Percentiles rank a stretch among this genome's conserved stretches.
Evolutionary conservation across 2,113 vertebrate genomes (phyloP).

Genomic region (Corvus hawaiiensis): DNA sequence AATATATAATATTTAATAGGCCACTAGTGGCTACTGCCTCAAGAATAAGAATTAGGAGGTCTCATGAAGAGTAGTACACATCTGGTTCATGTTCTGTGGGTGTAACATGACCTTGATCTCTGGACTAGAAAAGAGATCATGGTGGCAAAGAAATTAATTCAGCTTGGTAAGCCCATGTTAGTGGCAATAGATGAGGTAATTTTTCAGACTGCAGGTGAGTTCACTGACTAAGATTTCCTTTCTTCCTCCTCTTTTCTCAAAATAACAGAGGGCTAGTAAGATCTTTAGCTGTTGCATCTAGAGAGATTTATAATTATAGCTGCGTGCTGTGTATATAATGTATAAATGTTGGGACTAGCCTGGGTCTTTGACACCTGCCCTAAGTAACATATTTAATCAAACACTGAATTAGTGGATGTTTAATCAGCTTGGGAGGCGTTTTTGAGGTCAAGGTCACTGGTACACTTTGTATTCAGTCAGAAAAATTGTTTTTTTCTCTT

Average conservation of each 20-base stretch:
- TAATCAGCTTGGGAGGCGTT: not conserved
- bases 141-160: conserved; percentile 56
- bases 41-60: conserved; percentile 22
- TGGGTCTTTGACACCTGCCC: conserved; percentile 1
- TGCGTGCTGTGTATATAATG: conserved; percentile 15
- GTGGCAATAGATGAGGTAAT: conserved; percentile 24
- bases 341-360: conserved; percentile 20
- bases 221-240: conserved; percentile 19
- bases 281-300: conserved; percentile 1
- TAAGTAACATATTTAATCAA: conserved; percentile 28
- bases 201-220: conserved; percentile 20
- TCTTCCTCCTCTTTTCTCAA: not conserved
- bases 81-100: conserved; percentile 15
- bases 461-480: not conserved
- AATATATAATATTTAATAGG: conserved; percentile 55
- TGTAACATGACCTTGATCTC: conserved; percentile 52
- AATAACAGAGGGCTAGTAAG: conserved; percentile 1
- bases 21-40: conserved; percentile 12
- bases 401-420: conserved; percentile 19
- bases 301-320: conserved; percentile 49
- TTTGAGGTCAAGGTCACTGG: not conserved
- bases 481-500: not conserved
- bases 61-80: conserved; percentile 40
- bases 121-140: not conserved
- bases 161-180: conserved; percentile 6